These are phyloP conservation scores for Mormyrus lacerda DNA, from an alignment of 2,113 vertebrate species.

Conservation along the genomic window DNA sequence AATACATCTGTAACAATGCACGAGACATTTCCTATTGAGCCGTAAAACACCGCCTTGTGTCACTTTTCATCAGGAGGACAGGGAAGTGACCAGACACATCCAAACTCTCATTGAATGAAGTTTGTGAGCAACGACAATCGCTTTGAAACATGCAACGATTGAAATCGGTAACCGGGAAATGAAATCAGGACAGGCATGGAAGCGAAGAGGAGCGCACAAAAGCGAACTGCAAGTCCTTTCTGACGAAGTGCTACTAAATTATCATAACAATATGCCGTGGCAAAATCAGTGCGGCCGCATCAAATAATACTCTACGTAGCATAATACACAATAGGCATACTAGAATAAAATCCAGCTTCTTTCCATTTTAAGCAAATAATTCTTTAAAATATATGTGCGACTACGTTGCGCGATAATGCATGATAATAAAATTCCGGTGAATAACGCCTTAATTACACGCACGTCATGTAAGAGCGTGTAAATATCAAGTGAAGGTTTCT, in stretches of 20 bases:
- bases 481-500: background rate
- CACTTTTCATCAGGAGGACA: background rate
- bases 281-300: background rate
- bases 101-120: background rate
- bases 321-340: background rate
- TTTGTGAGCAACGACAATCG: background rate
- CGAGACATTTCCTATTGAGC: background rate
- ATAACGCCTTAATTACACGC: background rate
- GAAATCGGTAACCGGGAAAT: background rate
- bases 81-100: background rate
- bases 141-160: background rate
- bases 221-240: background rate
- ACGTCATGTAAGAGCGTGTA: background rate
- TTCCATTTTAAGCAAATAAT: background rate
- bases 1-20: background rate
- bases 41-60: background rate
- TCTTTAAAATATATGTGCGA: background rate
- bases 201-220: background rate
- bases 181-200: background rate
- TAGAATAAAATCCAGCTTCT: background rate
- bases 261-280: background rate
- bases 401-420: background rate
- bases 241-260: background rate
- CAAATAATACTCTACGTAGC: background rate
- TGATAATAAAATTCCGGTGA: background rate